Base-by-base conservation (phyloP, 1,140 invertebrate genomes). In the Arctopsyche grandis region DNA sequence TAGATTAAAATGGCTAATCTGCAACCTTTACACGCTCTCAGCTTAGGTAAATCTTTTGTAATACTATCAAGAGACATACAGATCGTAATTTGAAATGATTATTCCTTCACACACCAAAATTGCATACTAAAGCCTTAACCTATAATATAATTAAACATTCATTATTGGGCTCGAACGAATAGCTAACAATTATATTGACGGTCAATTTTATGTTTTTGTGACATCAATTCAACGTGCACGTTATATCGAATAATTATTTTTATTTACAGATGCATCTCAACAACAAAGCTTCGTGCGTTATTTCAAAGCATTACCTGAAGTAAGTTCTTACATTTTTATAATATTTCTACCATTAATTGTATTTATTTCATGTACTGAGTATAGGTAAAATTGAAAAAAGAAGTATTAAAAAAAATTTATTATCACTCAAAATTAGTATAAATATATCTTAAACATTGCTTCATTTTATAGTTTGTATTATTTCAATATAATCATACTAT, bases 221-320 rank as follows among this genome's bases (percentile, higher is more conserved):
- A 66, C 5, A n/a, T n/a, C n/a, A n/a, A n/a, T n/a, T n/a, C n/a
- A n/a, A n/a, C n/a, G n/a, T n/a, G n/a, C n/a, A n/a, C n/a, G n/a
- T n/a, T n/a, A n/a, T n/a, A n/a, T n/a, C n/a, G n/a, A n/a, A n/a
- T n/a, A n/a, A n/a, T 24, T 12, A 66, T 19, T n/a, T 79, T 83
- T 84, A 84, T 78, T 89, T 89, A 83, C 85, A 92, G 91, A 91
- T 89, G 85, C 87, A 69, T 81, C 88, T 14, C 87, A 90, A 70
- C 91, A 92, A 81, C 88, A 90, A 83, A 86, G 87, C 79, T 92
- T 92, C 82, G 86, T 91, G 24, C 87, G 88, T 84, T 91, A 87
- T 84, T 91, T 88, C 79, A 89, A 89, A 80, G 86, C 86, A 83
- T 85, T 92, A 48, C 89, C 91, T 73, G 90, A 91, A 84, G 91